Evolutionary conservation across 2,888 invertebrate genomes (phyloP).

Genomic region (Lasioglossum marginatum): DNA sequence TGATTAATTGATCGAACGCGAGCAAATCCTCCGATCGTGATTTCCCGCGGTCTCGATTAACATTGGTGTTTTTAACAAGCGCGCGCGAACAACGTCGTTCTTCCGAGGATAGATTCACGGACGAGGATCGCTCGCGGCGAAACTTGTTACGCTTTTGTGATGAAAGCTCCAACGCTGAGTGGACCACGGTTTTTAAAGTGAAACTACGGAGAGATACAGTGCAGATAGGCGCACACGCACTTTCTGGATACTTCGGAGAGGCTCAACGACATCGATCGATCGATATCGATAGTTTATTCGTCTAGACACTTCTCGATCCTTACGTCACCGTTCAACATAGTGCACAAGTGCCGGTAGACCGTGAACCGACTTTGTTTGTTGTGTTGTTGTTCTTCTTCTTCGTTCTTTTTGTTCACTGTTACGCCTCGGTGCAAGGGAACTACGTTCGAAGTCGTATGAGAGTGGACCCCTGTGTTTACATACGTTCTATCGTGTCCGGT

Average conservation of each 20-base stretch:
- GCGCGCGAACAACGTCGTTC: background rate
- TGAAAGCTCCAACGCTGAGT: background rate
- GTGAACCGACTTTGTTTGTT: constrained; percentile 9
- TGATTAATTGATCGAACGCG: background rate
- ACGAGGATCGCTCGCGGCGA: constrained; percentile 14
- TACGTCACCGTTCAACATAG: background rate
- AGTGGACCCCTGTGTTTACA: constrained; percentile 46
- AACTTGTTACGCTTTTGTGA: constrained; percentile 8
- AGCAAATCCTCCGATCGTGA: background rate
- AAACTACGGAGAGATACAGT: background rate
- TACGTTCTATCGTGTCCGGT: constrained; percentile 43
- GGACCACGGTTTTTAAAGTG: background rate
- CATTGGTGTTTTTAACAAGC: background rate
- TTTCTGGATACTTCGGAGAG: background rate
- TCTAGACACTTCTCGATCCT: background rate
- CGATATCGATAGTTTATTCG: background rate
- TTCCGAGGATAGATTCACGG: background rate
- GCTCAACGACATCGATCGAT: background rate
- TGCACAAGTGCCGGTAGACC: constrained; percentile 14
- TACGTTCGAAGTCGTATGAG: constrained; percentile 24
- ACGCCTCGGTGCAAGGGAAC: constrained; percentile 10
- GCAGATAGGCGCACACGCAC: background rate
- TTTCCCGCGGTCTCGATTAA: background rate
- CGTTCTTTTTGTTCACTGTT: background rate
- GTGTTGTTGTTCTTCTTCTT: background rate